Base-by-base conservation (phyloP, 2,113 vertebrate species). In the Stegostoma tigrinum region DNA sequence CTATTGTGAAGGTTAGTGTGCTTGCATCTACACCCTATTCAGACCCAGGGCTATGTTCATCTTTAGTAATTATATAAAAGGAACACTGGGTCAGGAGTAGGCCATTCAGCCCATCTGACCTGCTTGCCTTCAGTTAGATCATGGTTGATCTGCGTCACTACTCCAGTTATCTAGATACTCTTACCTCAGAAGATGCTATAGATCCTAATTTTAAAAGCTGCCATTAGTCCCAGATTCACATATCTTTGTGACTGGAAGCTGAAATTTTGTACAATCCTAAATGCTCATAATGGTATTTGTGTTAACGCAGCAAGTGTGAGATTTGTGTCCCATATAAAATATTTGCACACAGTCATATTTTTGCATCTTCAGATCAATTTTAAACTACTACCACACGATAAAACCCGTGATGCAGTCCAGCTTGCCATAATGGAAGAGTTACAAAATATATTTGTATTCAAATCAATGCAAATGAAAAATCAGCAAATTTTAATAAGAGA, bases 1-100 rank as follows among this genome's bases (percentile, higher is more conserved):
- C 95, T 99, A 99, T 97, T 99, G 99, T 96, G 98, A 99, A 99
- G 99, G 99, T 99, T 98, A 96, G 27, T 24, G n/a, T 95, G 42
- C 19, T 21, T 21, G 30, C 52, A 23, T 48, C 72, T 95, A 45
- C 55, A 10, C 7, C 12, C 10, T 61, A 1, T 12, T 1, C 8
- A 61, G 12, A 61, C 55, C 55, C 55, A 61, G 55, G 55, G 55
- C 55, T 14, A 70, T 38, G 19, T 42, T 94, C 5, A 38, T 23
- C 55, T n/a, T 38, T 93, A 30, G 38, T 48, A 95, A 72, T 72
- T 45, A 72, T n/a, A 45, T 42, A 24, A 30, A 38, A 67, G 19
- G 21, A 66, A 93, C 8, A 38, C 23, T 38, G 34, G 17, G 38
- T 21, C 89, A 93, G 34, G 64, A 19, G n/a, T 91, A 10, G 5